phyloP scores from a whole-genome alignment of 2,888 invertebrate species.

The Sinelater perroti region DNA sequence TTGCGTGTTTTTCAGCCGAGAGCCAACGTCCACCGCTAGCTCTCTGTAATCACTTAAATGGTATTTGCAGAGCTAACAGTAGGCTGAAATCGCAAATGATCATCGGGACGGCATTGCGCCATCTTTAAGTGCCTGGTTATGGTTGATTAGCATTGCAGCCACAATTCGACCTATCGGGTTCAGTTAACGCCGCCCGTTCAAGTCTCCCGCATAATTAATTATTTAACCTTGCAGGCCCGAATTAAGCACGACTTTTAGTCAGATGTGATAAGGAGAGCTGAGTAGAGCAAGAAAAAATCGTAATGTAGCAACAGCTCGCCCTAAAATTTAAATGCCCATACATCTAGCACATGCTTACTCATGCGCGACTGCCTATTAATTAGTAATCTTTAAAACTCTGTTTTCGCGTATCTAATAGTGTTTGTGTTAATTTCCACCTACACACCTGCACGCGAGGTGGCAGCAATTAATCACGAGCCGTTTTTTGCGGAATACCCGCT shows the following conservation, averaged over 20 bases:
- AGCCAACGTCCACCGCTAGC: too few species aligned
- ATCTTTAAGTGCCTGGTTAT: constrained; percentile 52
- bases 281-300: too few species aligned
- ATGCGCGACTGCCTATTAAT: constrained; percentile 3
- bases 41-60: constrained; percentile 15
- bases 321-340: neutral
- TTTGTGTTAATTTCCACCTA: constrained; percentile 9
- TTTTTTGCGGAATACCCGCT: neutral
- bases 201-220: too few species aligned
- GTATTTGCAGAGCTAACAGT: constrained; percentile 28
- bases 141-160: too few species aligned
- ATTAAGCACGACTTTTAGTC: too few species aligned
- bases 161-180: too few species aligned
- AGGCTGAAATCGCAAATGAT: constrained; percentile 45
- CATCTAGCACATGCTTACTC: constrained; percentile 4
- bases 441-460: neutral
- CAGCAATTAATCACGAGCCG: neutral
- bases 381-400: neutral
- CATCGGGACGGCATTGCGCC: constrained; percentile 51
- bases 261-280: too few species aligned
- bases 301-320: too few species aligned
- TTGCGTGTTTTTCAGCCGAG: too few species aligned
- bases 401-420: constrained; percentile 4
- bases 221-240: too few species aligned
- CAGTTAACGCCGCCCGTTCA: too few species aligned